Evolutionary conservation across 2,888 invertebrate genomes (phyloP).

Genomic region (Pristionchus entomophagus): DNA sequence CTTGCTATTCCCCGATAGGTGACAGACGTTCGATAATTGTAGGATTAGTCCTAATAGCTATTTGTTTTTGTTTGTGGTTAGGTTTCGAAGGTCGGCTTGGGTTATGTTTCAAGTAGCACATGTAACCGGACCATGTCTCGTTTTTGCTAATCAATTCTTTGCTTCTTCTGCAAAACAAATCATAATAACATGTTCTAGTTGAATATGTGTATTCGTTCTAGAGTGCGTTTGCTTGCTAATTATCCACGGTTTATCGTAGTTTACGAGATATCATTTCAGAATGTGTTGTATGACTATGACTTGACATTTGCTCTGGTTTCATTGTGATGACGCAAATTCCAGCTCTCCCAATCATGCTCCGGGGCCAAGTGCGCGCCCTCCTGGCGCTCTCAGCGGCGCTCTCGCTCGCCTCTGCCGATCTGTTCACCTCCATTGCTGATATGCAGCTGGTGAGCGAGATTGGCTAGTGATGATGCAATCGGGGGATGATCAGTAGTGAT

Average conservation of each 20-base stretch:
- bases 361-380: background rate
- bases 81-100: background rate
- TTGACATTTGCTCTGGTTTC: too few species aligned
- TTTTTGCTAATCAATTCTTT: too few species aligned
- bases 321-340: too few species aligned
- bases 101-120: background rate
- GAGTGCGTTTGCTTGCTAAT: too few species aligned
- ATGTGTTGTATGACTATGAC: too few species aligned
- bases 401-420: slow-evolving; percentile 65
- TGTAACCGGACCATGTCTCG: too few species aligned
- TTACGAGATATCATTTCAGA: too few species aligned
- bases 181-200: too few species aligned
- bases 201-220: too few species aligned
- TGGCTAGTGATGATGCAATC: background rate
- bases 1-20: background rate
- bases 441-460: slow-evolving; percentile 75
- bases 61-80: background rate
- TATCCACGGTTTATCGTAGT: too few species aligned
- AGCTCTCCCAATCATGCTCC: background rate
- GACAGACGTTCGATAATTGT: background rate
- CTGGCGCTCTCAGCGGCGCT: background rate
- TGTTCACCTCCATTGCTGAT: slow-evolving; percentile 78
- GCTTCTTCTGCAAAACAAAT: too few species aligned
- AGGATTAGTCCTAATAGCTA: too few species aligned
- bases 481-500: background rate